phyloP scores from a whole-genome alignment of 2,888 invertebrate genomes.

The Norana najaformis region DNA sequence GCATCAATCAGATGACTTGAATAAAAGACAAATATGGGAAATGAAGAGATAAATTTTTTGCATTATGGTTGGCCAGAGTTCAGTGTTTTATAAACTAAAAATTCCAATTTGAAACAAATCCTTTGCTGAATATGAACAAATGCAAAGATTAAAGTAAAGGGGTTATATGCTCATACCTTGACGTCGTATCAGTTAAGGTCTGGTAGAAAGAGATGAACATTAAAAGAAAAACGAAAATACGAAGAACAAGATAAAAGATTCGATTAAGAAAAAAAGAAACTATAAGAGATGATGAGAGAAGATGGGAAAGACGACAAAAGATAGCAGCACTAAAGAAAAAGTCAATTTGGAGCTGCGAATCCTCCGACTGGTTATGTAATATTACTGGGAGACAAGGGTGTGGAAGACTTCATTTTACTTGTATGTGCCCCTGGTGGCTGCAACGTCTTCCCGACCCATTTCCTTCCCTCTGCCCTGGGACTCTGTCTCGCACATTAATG shows the following conservation, averaged over 20 bases:
- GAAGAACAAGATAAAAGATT: background rate
- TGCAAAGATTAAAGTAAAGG: too few species aligned
- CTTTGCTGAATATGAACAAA: too few species aligned
- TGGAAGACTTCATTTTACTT: background rate
- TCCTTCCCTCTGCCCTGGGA: background rate
- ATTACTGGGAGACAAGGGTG: background rate
- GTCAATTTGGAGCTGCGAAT: background rate
- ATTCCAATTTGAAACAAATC: too few species aligned
- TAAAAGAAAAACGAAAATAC: conserved; percentile 23
- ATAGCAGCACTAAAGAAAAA: background rate
- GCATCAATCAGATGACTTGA: too few species aligned
- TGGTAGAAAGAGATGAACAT: background rate
- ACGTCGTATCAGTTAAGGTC: background rate
- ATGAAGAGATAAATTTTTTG: too few species aligned
- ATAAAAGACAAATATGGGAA: too few species aligned
- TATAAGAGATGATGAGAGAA: background rate
- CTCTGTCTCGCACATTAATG: background rate
- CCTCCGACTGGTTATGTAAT: background rate
- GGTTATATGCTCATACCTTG: too few species aligned
- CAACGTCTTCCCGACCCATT: background rate
- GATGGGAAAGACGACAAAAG: conserved; percentile 27
- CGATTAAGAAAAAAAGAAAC: background rate
- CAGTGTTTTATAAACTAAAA: too few species aligned
- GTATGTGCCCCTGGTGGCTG: background rate
- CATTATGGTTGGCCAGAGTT: too few species aligned